Base-by-base conservation (phyloP, 2,113 vertebrate species). In the Oreochromis spilurus region DNA sequence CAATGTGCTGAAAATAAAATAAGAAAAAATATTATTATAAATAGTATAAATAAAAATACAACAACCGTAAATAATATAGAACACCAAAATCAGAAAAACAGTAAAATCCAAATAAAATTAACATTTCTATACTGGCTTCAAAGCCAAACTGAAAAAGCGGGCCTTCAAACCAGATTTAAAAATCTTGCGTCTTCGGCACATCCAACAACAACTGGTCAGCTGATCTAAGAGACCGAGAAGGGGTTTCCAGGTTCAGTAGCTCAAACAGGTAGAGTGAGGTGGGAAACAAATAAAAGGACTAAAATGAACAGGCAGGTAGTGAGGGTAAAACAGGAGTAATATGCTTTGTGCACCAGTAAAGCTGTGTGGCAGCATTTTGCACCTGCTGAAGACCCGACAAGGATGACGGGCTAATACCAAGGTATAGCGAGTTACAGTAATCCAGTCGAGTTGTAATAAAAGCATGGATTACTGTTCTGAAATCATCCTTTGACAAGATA, bases 271-370 rank as follows among this genome's bases (percentile, higher is more conserved):
- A 36, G 58, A 36, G 58, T 62, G 4, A 36, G 31, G 31, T 24
- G 24, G 24, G 24, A 65, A 2, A 36, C 60, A 65, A 65, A 36
- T 65, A 65, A 65, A 36, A 65, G 60, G 17, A 7, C 17, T 65
- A 65, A 36, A 65, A 65, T n/a, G 31, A n/a, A 65, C 12, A 38
- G 31, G 31, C 31, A 65, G 31, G 17, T 38, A 65, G 31, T 65
- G 60, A 65, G 10, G 9, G 17, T 65, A 65, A 65, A 65, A 1
- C 0, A 0, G 31, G 60, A 65, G 17, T 7, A 65, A 65, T 38
- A 38, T n/a, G 31, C 60, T 65, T 0, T 65, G 31, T 12, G 1
- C 17, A 0, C 31, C 31, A 62, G 58, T 62, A 36, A 62, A 65
- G 31, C 6, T 36, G 60, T n/a, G 17, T 4, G 0, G 9, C 5